A percentile compares a stretch with the other conserved stretches of the same genome.
Evolutionary conservation across 1,140 invertebrate genomes (phyloP).

Genomic region (Drosophila nebulosa): DNA sequence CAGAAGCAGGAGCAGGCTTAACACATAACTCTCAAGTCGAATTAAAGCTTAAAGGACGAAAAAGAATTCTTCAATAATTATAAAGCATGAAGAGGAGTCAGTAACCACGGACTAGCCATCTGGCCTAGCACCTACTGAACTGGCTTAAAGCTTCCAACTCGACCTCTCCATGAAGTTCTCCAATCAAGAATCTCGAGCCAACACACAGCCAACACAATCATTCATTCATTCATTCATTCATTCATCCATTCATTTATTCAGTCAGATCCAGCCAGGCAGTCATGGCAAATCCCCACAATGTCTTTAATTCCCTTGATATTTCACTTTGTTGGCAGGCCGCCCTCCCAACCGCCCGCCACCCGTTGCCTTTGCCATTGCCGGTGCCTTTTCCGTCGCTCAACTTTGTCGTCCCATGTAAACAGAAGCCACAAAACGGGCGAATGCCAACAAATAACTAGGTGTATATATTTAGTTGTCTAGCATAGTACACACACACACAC

Average conservation of each 20-base stretch:
- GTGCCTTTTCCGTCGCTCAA: background rate
- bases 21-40: background rate
- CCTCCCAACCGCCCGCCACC: conserved; percentile 1
- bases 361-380: background rate
- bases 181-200: no score
- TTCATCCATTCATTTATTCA: conserved; percentile 29
- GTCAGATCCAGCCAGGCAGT: conserved; percentile 53
- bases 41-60: background rate
- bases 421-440: conserved; percentile 54
- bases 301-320: conserved; percentile 76
- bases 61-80: background rate
- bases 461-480: conserved; percentile 75
- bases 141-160: background rate
- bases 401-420: conserved; percentile 16
- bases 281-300: conserved; percentile 61
- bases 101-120: background rate
- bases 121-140: background rate
- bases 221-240: conserved; percentile 33
- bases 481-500: conserved; percentile 38
- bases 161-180: background rate
- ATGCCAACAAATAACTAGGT: conserved; percentile 74
- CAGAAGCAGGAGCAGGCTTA: background rate
- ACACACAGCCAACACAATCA: conserved; percentile 28
- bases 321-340: conserved; percentile 55
- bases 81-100: background rate